Conservation (phyloP, 2,113 vertebrate genomes). For the Rhabdornis inornatus region DNA sequence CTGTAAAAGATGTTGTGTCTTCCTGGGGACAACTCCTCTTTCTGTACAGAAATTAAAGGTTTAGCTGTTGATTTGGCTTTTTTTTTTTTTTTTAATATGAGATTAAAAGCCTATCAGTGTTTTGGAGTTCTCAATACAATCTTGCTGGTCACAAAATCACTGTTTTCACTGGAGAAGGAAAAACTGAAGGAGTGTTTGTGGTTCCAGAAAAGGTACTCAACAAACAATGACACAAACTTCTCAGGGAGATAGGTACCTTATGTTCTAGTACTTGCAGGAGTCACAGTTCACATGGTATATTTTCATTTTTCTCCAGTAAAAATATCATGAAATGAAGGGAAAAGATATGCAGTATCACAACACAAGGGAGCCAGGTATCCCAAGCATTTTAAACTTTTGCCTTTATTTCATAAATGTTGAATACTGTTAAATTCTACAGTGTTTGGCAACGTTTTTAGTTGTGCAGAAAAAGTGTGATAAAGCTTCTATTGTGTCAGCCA, state of each 20-base stretch:
- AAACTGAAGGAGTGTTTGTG: not conserved
- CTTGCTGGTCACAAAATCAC: not conserved
- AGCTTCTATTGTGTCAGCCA: not conserved
- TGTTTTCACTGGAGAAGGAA: not conserved
- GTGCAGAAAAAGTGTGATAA: not conserved
- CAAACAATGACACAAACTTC: not conserved
- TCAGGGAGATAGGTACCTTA: not conserved
- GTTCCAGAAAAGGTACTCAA: not conserved
- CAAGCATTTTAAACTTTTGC: not conserved
- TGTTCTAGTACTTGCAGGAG: not conserved
- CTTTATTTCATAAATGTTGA: not conserved
- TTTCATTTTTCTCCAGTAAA: not conserved
- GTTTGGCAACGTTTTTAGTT: not conserved
- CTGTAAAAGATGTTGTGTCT: not conserved
- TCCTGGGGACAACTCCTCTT: not conserved
- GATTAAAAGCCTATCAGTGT: not conserved
- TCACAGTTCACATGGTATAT: not conserved
- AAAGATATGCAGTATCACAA: not conserved
- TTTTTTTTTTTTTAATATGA: not conserved
- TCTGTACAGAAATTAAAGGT: not conserved
- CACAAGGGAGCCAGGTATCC: not conserved
- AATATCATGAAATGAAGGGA: not conserved
- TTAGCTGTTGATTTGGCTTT: accelerated
- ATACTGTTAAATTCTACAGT: not conserved
- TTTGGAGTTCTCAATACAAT: not conserved